These are phyloP conservation scores for Octodonta nipae DNA, from an alignment of 2,888 invertebrate genomes.

Conservation along the genomic window DNA sequence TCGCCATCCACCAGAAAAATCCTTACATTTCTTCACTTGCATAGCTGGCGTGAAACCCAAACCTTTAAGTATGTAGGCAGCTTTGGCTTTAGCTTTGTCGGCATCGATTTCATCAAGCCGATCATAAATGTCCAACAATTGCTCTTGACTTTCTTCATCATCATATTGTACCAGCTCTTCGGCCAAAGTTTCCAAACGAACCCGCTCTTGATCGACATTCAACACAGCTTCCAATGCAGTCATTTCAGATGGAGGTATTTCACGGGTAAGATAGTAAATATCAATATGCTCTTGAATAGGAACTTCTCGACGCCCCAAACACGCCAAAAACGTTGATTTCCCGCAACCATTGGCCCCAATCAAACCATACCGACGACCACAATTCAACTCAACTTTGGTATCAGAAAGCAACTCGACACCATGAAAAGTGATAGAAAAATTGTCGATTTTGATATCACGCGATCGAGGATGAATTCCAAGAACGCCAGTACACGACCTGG, in stretches of 20 bases:
- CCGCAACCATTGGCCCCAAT: conserved; percentile 97
- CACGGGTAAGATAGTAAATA: conserved; percentile 90
- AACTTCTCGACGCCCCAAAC: conserved; percentile 79
- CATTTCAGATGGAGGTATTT: conserved; percentile 97
- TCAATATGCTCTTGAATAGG: conserved; percentile 94
- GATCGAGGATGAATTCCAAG: conserved; percentile 90
- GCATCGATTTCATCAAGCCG: conserved; percentile 93
- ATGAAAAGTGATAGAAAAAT: conserved; percentile 94
- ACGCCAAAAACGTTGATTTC: conserved; percentile 91
- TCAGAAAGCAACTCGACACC: conserved; percentile 92
- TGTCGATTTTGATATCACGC: conserved; percentile 90
- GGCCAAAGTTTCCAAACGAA: conserved; percentile 45
- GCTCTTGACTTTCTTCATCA: conserved; percentile 66
- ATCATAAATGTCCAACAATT: conserved; percentile 94
- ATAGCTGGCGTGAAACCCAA: conserved; percentile 81
- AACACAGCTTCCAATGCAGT: conserved; percentile 90
- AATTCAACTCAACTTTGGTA: conserved; percentile 91
- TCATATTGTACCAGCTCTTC: conserved; percentile 76
- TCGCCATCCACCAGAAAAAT: conserved; percentile 91
- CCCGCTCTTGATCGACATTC: conserved; percentile 92
- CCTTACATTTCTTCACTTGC: conserved; percentile 76
- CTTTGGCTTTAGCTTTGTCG: conserved; percentile 86
- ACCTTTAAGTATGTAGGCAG: conserved; percentile 90
- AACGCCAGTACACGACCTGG: conserved; percentile 87
- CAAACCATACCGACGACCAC: conserved; percentile 90